phyloP scores from a whole-genome alignment of 1,140 invertebrate genomes.

The Drosophila kikkawai region DNA sequence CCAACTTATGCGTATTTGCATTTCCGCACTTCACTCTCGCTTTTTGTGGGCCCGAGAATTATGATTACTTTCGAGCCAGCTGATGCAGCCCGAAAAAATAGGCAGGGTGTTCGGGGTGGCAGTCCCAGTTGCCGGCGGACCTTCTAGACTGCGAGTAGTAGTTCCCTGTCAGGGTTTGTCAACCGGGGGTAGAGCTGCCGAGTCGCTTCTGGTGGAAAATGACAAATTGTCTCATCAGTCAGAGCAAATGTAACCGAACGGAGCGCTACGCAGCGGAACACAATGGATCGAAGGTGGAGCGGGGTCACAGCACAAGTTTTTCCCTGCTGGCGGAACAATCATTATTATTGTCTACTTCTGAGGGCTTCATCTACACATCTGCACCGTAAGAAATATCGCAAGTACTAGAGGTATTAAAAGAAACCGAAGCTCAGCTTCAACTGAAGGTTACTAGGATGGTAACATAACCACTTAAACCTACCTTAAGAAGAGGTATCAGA shows the following conservation, averaged over 20 bases:
- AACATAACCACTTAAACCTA: too few species aligned
- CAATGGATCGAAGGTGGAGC: slow-evolving; percentile 34
- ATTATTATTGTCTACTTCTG: slow-evolving; percentile 78
- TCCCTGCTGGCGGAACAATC: slow-evolving; percentile 52
- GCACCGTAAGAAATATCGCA: slow-evolving; percentile 13
- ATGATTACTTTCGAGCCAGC: slow-evolving; percentile 66
- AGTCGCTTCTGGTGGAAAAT: slow-evolving; percentile 75
- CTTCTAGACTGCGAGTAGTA: slow-evolving; percentile 52
- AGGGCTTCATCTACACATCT: slow-evolving; percentile 51
- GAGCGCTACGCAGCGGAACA: slow-evolving; percentile 19
- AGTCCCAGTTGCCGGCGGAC: slow-evolving; percentile 21
- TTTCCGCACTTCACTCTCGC: slow-evolving; percentile 49
- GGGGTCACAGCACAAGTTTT: slow-evolving; percentile 38
- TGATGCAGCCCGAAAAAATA: slow-evolving; percentile 30
- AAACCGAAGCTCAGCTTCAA: too few species aligned
- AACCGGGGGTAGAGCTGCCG: slow-evolving; percentile 4
- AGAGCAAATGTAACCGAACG: slow-evolving; percentile 46
- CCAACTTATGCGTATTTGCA: slow-evolving; percentile 57
- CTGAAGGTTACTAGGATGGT: too few species aligned
- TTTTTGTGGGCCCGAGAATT: slow-evolving; percentile 38
- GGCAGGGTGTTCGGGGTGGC: background rate
- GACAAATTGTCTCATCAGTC: slow-evolving; percentile 81
- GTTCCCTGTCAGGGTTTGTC: slow-evolving; percentile 47
- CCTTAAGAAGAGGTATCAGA: too few species aligned
- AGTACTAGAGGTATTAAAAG: background rate